A percentile compares a stretch with the other conserved stretches of the same genome.
Conservation (phyloP, 2,888 invertebrate species). For the Yponomeuta malinellus region DNA sequence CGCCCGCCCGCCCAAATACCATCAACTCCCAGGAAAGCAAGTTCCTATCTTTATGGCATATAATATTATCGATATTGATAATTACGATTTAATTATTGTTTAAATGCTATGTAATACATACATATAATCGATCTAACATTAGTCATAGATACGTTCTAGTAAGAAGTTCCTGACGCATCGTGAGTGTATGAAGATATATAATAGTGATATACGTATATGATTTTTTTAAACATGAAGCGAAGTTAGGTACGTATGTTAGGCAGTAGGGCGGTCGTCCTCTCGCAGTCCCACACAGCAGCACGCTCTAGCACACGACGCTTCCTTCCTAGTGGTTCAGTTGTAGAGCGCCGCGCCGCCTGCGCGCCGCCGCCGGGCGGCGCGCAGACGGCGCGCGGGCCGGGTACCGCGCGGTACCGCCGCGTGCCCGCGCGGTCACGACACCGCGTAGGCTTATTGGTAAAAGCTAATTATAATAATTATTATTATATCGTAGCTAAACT, state of each 20-base stretch:
- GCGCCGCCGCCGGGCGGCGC: conserved; percentile 22
- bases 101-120: conserved; percentile 77
- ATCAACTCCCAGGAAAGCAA: conserved; percentile 77
- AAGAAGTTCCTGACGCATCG: conserved; percentile 77
- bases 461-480: conserved; percentile 69
- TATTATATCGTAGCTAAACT: conserved; percentile 75
- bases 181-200: conserved; percentile 75
- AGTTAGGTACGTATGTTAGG: conserved; percentile 74
- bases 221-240: conserved; percentile 74
- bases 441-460: conserved; percentile 75
- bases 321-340: conserved; percentile 11
- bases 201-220: conserved; percentile 75
- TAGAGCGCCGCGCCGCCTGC: conserved; percentile 17
- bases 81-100: conserved; percentile 78
- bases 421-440: conserved; percentile 32
- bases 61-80: conserved; percentile 78
- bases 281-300: conserved; percentile 11
- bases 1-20: conserved; percentile 59
- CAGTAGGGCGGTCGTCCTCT: conserved; percentile 72
- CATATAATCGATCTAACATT: conserved; percentile 77
- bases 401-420: conserved; percentile 17
- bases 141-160: conserved; percentile 76
- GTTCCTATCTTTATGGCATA: conserved; percentile 78
- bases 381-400: conserved; percentile 6
- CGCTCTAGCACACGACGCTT: conserved; percentile 18